These are phyloP conservation scores for Ectemnius cavifrons DNA, from an alignment of 2,888 invertebrate species.

Conservation along the genomic window DNA sequence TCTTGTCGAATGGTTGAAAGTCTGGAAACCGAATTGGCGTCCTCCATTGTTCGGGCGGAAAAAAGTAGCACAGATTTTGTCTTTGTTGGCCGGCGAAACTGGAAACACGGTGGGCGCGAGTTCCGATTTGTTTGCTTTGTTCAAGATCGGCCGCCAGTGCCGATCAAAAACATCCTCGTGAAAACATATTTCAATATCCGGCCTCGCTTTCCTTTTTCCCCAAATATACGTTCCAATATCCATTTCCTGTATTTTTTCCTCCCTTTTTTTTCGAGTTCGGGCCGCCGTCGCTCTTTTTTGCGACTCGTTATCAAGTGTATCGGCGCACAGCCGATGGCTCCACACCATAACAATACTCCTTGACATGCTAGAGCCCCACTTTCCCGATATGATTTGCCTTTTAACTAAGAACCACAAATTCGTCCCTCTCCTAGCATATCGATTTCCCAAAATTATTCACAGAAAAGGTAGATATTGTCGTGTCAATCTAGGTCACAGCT, in stretches of 20 bases:
- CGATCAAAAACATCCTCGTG: slow-evolving; percentile 62
- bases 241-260: slow-evolving; percentile 60
- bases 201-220: slow-evolving; percentile 63
- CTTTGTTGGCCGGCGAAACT: not conserved
- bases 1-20: too few species aligned
- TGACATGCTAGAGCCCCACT: slow-evolving; percentile 4
- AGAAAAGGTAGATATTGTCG: too few species aligned
- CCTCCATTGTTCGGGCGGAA: too few species aligned
- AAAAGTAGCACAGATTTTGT: not conserved
- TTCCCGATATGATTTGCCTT: slow-evolving; percentile 11
- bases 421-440: too few species aligned
- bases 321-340: slow-evolving; percentile 12
- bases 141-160: slow-evolving; percentile 36
- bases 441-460: too few species aligned
- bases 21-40: too few species aligned
- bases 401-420: slow-evolving; percentile 20
- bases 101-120: too few species aligned
- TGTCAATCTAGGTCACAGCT: too few species aligned
- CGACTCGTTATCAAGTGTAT: slow-evolving; percentile 53
- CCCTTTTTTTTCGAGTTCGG: slow-evolving; percentile 50
- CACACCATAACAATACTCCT: not conserved
- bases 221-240: slow-evolving; percentile 67
- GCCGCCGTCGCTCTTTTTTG: slow-evolving; percentile 33
- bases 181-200: slow-evolving; percentile 72
- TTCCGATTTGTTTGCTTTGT: slow-evolving; percentile 52